Evolutionary conservation across 1,140 invertebrate genomes (phyloP).

Genomic region (Bombus pyrosoma): DNA sequence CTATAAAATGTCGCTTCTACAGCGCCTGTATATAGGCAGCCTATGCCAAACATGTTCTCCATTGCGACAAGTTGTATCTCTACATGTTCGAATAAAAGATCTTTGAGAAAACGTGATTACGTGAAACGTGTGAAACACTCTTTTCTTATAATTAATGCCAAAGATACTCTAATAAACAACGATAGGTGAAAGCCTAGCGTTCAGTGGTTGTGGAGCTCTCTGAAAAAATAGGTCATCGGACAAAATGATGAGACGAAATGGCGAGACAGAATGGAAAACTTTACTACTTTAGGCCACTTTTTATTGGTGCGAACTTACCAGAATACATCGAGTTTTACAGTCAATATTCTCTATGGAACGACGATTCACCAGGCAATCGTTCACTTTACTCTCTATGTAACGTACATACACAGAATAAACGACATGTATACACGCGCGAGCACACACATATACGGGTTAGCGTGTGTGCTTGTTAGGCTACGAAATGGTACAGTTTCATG

Average conservation of each 20-base stretch:
- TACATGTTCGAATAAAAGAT: not conserved
- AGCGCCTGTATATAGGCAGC: not conserved
- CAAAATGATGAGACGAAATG: not conserved
- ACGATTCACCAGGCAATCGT: constrained; percentile 40
- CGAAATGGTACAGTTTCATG: constrained; percentile 28
- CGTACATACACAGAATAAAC: constrained; percentile 62
- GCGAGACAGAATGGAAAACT: not conserved
- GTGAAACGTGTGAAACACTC: not conserved
- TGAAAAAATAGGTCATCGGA: not conserved
- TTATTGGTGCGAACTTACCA: constrained; percentile 68
- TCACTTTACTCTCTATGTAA: constrained; percentile 50
- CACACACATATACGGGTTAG: constrained; percentile 5
- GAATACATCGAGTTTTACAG: constrained; percentile 70
- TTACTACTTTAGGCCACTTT: constrained; percentile 62
- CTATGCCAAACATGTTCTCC: too few species aligned
- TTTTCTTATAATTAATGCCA: not conserved
- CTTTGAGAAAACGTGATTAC: not conserved
- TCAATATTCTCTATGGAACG: constrained; percentile 62
- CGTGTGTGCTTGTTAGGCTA: constrained; percentile 32
- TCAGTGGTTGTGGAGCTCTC: not conserved
- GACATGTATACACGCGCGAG: constrained; percentile 49
- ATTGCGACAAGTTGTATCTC: not conserved
- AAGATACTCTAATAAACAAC: not conserved
- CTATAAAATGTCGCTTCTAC: too few species aligned
- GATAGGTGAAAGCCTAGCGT: too few species aligned